A percentile compares a stretch with the other conserved stretches of the same genome.
Evolutionary conservation across 1,140 invertebrate genomes (phyloP).

Genomic region (Cylas formicarius): DNA sequence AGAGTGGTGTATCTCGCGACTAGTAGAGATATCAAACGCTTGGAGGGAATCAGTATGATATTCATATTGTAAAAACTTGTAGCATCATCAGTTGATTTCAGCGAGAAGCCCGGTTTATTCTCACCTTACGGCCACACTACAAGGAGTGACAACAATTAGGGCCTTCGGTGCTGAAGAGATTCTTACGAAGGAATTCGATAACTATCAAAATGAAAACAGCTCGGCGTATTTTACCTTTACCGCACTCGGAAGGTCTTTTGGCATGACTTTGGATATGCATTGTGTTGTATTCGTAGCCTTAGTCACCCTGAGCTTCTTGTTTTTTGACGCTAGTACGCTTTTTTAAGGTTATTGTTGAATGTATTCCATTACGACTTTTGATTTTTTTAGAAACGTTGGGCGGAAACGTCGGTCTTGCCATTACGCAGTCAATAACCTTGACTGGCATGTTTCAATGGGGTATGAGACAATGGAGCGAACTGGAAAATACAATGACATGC

Average conservation of each 20-base stretch:
- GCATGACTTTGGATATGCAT: conserved; percentile 55
- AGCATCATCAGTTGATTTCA: conserved; percentile 33
- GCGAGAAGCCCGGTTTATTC: conserved; percentile 75
- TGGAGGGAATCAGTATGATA: conserved; percentile 67
- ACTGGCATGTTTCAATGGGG: conserved; percentile 66
- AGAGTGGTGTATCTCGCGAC: conserved; percentile 69
- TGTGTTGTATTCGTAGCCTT: conserved; percentile 58
- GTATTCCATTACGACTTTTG: too few relatives aligned
- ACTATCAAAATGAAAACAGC: conserved; percentile 49
- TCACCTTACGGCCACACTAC: conserved; percentile 68
- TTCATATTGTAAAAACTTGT: conserved; percentile 6
- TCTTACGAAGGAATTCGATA: conserved; percentile 65
- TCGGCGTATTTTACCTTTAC: conserved; percentile 60
- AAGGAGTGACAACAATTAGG: conserved; percentile 74
- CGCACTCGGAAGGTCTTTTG: conserved; percentile 52
- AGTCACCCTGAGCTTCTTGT: conserved; percentile 51
- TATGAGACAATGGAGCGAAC: conserved; percentile 62
- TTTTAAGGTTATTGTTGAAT: neutral
- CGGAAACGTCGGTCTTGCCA: conserved; percentile 51
- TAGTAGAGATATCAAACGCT: conserved; percentile 72
- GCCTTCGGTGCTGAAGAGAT: conserved; percentile 59
- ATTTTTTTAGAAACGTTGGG: conserved; percentile 39
- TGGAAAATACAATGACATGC: conserved; percentile 61
- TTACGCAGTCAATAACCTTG: conserved; percentile 48
- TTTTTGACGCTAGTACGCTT: conserved; percentile 41